Conservation (phyloP, 2,888 invertebrate genomes). For the Amblyjoppa fuscipennis region DNA sequence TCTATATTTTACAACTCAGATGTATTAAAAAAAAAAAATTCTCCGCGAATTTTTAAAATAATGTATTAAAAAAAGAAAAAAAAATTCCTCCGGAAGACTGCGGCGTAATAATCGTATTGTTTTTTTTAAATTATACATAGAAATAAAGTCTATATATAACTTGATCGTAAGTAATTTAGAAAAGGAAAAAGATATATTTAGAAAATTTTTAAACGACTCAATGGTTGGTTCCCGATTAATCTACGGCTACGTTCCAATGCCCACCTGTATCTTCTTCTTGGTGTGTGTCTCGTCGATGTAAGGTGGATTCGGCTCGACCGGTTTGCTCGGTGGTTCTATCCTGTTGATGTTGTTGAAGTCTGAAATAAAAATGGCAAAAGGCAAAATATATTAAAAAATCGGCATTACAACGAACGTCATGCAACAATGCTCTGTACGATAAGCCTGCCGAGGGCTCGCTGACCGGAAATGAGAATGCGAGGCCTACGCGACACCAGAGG, state of each 20-base stretch:
- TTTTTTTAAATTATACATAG: no score
- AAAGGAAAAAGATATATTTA: not conserved
- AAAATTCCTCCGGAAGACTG: not conserved
- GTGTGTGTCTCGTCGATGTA: slow-evolving; percentile 78
- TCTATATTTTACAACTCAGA: not conserved
- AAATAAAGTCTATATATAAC: no score
- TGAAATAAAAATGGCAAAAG: slow-evolving; percentile 68
- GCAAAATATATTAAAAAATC: slow-evolving; percentile 8
- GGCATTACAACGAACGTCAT: slow-evolving; percentile 12
- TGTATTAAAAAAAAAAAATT: not conserved
- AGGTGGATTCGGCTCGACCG: slow-evolving; percentile 79
- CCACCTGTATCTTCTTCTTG: slow-evolving; percentile 79
- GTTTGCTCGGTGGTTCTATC: slow-evolving; percentile 81
- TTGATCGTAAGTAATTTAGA: not conserved
- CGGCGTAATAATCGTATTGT: no score
- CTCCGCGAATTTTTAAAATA: not conserved
- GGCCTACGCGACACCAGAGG: not conserved
- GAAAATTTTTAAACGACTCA: not conserved
- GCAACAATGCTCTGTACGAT: not conserved
- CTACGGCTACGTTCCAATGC: not conserved
- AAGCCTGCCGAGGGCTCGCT: slow-evolving; percentile 10
- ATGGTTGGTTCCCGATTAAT: not conserved
- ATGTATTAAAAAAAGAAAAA: not conserved
- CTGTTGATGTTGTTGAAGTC: slow-evolving; percentile 79
- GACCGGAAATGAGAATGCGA: slow-evolving; percentile 40